A percentile compares a stretch with the other conserved stretches of the same genome.
Evolutionary conservation across 2,113 vertebrate genomes (phyloP).

Genomic region (Eonycteris spelaea): DNA sequence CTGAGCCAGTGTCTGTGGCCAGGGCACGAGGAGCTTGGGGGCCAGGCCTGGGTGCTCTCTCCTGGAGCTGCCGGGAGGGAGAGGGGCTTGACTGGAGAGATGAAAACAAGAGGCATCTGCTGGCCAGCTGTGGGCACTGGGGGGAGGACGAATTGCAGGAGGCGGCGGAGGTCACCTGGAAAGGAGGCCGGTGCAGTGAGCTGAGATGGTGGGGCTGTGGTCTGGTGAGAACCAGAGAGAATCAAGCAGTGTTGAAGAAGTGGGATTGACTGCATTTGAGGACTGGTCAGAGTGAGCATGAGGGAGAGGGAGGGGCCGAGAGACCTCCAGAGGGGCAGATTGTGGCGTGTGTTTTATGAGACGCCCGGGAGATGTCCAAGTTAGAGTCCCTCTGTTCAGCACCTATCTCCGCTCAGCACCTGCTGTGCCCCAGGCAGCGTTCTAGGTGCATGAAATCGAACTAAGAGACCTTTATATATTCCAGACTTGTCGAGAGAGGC

Average conservation of each 20-base stretch:
- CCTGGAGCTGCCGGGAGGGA: no score
- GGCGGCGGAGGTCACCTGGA: not conserved
- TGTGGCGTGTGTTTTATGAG: not conserved
- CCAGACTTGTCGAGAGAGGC: not conserved
- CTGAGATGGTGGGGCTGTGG: rapidly evolving
- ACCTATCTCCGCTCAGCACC: not conserved
- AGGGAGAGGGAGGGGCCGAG: not conserved
- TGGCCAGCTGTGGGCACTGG: not conserved
- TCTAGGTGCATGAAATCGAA: not conserved
- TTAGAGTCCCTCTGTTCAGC: not conserved
- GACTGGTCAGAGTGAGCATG: rapidly evolving
- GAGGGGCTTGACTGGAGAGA: not conserved
- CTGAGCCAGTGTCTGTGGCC: not conserved
- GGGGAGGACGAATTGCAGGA: not conserved
- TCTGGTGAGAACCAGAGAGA: not conserved
- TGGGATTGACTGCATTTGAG: not conserved
- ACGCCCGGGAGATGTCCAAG: rapidly evolving
- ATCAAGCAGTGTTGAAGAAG: not conserved
- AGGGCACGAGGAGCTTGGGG: not conserved
- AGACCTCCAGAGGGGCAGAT: not conserved
- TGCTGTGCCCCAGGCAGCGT: not conserved
- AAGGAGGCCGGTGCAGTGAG: not conserved
- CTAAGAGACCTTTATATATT: not conserved
- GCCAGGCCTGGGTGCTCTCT: not conserved
- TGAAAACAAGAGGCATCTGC: not conserved